Percentiles rank a stretch among this genome's conserved stretches.
Evolutionary conservation across 2,888 invertebrate genomes (phyloP).

Genomic region (Cosmia trapezina): DNA sequence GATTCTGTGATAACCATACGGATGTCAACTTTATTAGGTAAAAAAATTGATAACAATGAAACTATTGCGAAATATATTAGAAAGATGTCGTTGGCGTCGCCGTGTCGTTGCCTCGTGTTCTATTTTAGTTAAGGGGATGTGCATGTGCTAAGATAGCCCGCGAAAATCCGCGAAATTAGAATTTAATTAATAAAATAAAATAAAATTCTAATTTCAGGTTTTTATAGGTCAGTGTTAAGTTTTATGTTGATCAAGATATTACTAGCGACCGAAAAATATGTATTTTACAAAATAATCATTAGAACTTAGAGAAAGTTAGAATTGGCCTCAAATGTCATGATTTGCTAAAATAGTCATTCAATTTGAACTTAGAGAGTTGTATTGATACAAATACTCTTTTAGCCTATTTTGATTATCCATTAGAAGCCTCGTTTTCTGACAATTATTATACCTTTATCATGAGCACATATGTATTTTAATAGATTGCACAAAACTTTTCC

Average conservation of each 20-base stretch:
- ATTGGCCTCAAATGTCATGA: not conserved
- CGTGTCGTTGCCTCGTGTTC: not conserved
- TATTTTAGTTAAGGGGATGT: not conserved
- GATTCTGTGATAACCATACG: constrained; percentile 50
- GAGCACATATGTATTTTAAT: constrained; percentile 1
- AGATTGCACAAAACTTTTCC: not conserved
- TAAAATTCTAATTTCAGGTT: not conserved
- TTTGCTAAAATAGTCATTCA: not conserved
- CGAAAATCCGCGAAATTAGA: not conserved
- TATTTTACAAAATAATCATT: not conserved
- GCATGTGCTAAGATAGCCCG: too few species aligned
- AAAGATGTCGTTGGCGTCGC: not conserved
- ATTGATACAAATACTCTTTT: not conserved
- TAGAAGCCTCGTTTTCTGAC: not conserved
- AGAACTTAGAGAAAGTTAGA: not conserved
- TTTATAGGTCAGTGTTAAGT: too few species aligned
- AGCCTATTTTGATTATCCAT: not conserved
- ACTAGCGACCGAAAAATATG: not conserved
- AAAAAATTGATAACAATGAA: constrained; percentile 14
- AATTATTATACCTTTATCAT: not conserved
- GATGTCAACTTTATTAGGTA: constrained; percentile 22
- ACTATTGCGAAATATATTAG: constrained; percentile 14
- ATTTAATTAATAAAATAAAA: not conserved
- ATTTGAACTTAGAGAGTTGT: not conserved
- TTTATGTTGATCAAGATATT: not conserved